Evolutionary conservation across 2,888 invertebrate species (phyloP), one percentile per base, ranked within the genome.

Genomic region (Ypsolopha scabrella): DNA sequence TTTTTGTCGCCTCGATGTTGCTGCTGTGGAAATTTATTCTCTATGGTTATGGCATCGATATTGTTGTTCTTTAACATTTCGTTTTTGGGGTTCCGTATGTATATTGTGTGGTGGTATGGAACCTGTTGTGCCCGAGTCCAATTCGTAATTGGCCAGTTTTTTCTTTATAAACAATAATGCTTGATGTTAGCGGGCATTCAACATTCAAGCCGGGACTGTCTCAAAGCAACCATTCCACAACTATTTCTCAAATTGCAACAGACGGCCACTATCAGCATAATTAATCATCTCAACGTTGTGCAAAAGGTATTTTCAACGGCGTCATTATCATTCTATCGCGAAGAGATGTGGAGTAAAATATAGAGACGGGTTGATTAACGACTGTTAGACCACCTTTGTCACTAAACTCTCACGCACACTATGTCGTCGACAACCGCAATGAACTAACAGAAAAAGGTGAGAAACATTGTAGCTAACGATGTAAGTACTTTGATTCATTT

Each of bases 361-460:
- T 47, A 37, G 37, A 47, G 46, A 46, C 46, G 35, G 34, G 34
- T 45, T 47, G 37, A 47, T 47, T 37, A 13, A 47, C 36, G 47
- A 47, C 37, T n/a, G 34, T 10, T 33, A 9, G 33, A 38, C 24
- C 33, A n/a, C 43, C 24, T 48, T 49, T 41, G 41, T 47, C 35
- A 47, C 38, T 24, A 6, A n/a, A 37, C 43, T 52, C 52, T 50
- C 52, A 50, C 52, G 50, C 52, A 52, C 47, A 41, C 37, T 36
- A 36, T 36, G 10, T 50, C 35, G 50, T 13, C 50, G 11, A 41
- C 39, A 50, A 8, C 48, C 41, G 33, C 24, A 47, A 51, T 35
- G 13, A 53, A 14, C 11, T 14, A 14, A 13, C 43, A 47, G 48
- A 53, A 51, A 53, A 53, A 46, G 33, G 53, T 53, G 53, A 11